Evolutionary conservation across 2,797 vertebrate genomes (phyloP).

Genomic region (Melanogrammus aeglefinus): DNA sequence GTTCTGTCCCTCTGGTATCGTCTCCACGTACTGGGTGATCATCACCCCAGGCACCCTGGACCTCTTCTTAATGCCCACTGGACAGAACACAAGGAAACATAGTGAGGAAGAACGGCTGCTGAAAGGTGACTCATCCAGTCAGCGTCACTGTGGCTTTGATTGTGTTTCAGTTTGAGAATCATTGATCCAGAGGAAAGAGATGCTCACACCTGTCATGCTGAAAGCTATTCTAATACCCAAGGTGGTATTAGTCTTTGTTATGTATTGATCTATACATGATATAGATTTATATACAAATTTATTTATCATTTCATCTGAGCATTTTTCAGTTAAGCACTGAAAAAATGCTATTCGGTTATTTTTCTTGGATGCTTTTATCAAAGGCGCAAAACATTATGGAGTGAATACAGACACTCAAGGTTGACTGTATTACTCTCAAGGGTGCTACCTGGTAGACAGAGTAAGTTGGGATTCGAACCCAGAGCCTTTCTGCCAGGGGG

Average conservation of each 20-base stretch:
- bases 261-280: neutral
- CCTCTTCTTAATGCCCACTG: slow-evolving; percentile 73
- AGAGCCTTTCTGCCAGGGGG: neutral
- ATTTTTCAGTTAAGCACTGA: neutral
- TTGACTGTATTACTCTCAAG: too few relatives aligned
- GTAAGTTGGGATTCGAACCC: neutral
- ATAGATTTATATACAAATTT: too few relatives aligned
- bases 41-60: slow-evolving; percentile 78
- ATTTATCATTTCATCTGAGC: neutral
- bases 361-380: neutral
- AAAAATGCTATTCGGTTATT: neutral
- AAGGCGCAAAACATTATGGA: neutral
- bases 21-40: slow-evolving; percentile 77
- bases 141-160: neutral
- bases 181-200: slow-evolving; percentile 24
- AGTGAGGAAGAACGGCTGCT: neutral
- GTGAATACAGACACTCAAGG: neutral
- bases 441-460: too few relatives aligned
- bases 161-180: slow-evolving; percentile 7
- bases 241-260: slow-evolving; percentile 54
- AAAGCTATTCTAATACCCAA: slow-evolving; percentile 48
- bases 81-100: neutral
- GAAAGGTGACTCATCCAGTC: neutral
- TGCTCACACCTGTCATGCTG: slow-evolving; percentile 35
- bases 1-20: slow-evolving; percentile 77